Percentiles rank a stretch among this genome's conserved stretches.
Conservation (phyloP, 1,140 invertebrate genomes). For the Bombus picipes region DNA sequence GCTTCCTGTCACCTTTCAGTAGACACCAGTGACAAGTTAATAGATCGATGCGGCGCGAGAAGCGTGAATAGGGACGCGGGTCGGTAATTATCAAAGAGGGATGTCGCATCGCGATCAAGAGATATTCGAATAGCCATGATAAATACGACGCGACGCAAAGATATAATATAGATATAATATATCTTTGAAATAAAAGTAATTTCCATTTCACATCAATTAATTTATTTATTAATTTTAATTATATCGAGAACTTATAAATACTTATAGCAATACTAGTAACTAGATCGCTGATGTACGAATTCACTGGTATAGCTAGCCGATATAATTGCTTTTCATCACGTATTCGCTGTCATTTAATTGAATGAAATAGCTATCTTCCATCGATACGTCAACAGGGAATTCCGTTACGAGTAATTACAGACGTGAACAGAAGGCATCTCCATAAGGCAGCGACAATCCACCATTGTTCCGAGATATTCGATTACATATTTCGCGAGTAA, state of each 20-base stretch:
- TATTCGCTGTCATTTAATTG: conserved; percentile 44
- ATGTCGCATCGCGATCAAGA: conserved; percentile 23
- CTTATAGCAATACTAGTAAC: not conserved
- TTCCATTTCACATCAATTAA: not conserved
- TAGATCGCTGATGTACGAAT: not conserved
- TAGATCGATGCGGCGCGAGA: conserved; percentile 52
- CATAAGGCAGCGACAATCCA: conserved; percentile 46
- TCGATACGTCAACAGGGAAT: conserved; percentile 54
- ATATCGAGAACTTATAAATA: not conserved
- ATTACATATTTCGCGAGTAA: conserved; percentile 57
- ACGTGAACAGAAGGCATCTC: conserved; percentile 18
- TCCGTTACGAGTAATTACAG: conserved; percentile 67
- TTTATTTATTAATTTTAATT: not conserved
- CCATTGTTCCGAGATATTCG: conserved; percentile 61
- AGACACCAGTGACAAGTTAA: conserved; percentile 55
- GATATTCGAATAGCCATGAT: conserved; percentile 38
- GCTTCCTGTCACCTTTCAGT: conserved; percentile 16
- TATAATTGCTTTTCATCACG: not conserved
- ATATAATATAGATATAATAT: not conserved
- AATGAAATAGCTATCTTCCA: conserved; percentile 64
- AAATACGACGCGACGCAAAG: not conserved
- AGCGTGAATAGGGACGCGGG: conserved; percentile 51
- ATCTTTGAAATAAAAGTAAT: not conserved
- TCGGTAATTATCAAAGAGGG: conserved; percentile 65
- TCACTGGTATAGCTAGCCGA: not conserved